phyloP scores from a whole-genome alignment of 2,797 vertebrate species.

The Diplodus sargus region DNA sequence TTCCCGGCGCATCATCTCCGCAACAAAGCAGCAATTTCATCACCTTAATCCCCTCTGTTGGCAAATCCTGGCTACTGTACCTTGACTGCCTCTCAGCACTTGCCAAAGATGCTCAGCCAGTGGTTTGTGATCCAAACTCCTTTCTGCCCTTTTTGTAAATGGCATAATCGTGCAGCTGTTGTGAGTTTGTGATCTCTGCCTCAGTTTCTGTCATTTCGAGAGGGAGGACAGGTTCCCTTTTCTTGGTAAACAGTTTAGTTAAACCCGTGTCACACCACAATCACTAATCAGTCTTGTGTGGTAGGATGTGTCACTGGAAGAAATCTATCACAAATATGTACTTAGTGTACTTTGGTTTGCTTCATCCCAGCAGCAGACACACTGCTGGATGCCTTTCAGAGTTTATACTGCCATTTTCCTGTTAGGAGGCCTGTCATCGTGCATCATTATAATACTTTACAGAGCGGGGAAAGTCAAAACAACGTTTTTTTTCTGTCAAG shows the following conservation, averaged over 20 bases:
- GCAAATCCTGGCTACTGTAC: neutral
- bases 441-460: conserved; percentile 29
- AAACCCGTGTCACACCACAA: conserved; percentile 29
- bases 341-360: conserved; percentile 39
- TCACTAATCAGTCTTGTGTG: conserved; percentile 30
- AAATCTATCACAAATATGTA: conserved; percentile 39
- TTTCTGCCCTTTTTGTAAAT: neutral
- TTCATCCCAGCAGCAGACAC: conserved; percentile 18
- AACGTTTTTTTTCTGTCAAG: conserved; percentile 44
- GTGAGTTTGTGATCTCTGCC: neutral
- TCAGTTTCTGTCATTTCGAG: conserved; percentile 1
- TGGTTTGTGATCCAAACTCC: neutral
- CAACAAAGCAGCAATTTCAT: conserved; percentile 14
- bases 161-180: too few species aligned
- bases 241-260: conserved; percentile 19
- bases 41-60: neutral
- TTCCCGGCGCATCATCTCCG: conserved; percentile 11
- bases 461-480: conserved; percentile 38
- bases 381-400: conserved; percentile 20
- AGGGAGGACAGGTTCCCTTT: neutral
- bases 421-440: conserved; percentile 24
- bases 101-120: neutral
- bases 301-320: conserved; percentile 19
- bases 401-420: conserved; percentile 6
- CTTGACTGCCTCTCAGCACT: neutral